Conservation (phyloP, 2,797 vertebrate genomes). For the Babyrousa celebensis region DNA sequence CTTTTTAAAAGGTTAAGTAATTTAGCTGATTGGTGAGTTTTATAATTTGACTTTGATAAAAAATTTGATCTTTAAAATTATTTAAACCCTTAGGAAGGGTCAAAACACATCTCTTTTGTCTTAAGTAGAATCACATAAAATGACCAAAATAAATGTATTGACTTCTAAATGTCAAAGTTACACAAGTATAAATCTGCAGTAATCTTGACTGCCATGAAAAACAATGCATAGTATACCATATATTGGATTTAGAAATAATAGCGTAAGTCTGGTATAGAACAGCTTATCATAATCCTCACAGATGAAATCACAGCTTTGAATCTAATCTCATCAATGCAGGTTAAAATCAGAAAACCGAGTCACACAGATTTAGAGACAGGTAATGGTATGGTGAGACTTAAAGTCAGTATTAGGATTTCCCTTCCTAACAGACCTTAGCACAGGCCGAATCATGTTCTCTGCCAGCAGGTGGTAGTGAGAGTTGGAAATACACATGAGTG, state of each 20-base stretch:
- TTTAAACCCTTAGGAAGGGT: not conserved
- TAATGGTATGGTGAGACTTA: not conserved
- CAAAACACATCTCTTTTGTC: not conserved
- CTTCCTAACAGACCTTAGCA: not conserved
- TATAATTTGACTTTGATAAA: constrained; percentile 50
- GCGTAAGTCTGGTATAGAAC: not conserved
- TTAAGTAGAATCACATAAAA: constrained; percentile 20
- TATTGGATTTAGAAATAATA: not conserved
- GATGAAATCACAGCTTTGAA: not conserved
- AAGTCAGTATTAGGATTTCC: not conserved
- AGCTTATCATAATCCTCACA: not conserved
- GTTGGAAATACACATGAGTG: not conserved
- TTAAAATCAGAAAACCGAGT: constrained; percentile 50
- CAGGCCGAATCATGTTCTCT: not conserved
- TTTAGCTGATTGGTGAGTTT: constrained; percentile 25
- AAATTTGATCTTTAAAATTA: constrained; percentile 61
- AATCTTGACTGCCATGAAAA: constrained; percentile 19
- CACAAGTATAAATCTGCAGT: not conserved
- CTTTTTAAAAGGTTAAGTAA: constrained; percentile 47
- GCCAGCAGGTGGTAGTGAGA: not conserved
- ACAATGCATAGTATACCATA: not conserved
- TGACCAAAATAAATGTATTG: constrained; percentile 40
- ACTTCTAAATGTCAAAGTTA: not conserved
- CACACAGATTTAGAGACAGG: not conserved
- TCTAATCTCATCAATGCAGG: not conserved